Percentiles rank a stretch among this genome's conserved stretches.
These are phyloP conservation scores for Tachycineta bicolor DNA, from an alignment of 2,113 vertebrate species.

Conservation along the genomic window DNA sequence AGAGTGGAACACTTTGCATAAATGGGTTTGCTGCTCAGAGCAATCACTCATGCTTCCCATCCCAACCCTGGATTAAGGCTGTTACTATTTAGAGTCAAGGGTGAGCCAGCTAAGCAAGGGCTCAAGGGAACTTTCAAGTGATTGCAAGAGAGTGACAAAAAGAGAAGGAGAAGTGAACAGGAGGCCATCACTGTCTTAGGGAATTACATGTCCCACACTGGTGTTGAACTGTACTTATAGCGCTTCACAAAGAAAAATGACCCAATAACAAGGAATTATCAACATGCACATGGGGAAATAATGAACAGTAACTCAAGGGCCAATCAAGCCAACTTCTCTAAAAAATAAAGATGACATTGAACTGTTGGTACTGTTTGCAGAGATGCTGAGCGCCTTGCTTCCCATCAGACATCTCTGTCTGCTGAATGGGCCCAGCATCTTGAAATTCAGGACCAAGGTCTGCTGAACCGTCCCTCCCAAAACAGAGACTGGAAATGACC, in stretches of 20 bases:
- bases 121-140: conserved; percentile 6
- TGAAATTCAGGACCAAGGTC: not conserved
- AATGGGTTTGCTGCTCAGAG: conserved; percentile 48
- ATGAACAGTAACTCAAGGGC: not conserved
- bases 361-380: not conserved
- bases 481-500: not conserved
- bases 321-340: not conserved
- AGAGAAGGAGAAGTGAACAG: not conserved
- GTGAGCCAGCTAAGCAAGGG: conserved; percentile 9
- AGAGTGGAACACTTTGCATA: conserved; percentile 44
- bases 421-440: not conserved
- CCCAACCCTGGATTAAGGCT: conserved; percentile 31
- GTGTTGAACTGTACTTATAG: not conserved
- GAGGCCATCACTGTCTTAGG: not conserved
- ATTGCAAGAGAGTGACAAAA: not conserved
- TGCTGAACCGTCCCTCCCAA: not conserved
- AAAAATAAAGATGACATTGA: not conserved
- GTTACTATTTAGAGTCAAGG: conserved; percentile 52
- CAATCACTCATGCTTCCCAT: conserved; percentile 9
- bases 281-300: not conserved
- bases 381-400: not conserved
- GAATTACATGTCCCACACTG: not conserved
- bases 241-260: not conserved
- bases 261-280: not conserved
- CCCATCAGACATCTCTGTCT: not conserved